Evolutionary conservation across 1,140 invertebrate species (phyloP).

Genomic region (Caerostris darwini): DNA sequence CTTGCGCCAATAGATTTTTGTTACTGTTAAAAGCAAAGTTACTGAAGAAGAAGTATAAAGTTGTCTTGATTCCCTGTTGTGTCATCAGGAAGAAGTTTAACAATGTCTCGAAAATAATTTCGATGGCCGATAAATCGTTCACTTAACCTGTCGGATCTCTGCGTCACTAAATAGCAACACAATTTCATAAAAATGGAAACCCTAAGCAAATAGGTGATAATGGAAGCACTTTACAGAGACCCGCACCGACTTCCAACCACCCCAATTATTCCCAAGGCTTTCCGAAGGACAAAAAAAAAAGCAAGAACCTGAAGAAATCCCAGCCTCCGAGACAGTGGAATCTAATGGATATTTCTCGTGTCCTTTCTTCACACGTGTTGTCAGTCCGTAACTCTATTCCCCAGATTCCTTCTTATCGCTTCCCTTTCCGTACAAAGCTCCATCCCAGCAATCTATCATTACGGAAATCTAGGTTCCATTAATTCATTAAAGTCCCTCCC

Average conservation of each 20-base stretch:
- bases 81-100: background rate
- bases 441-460: constrained; percentile 71
- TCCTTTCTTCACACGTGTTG: constrained; percentile 39
- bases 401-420: constrained; percentile 56
- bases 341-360: constrained; percentile 66
- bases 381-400: constrained; percentile 58
- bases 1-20: no score
- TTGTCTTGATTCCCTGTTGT: background rate
- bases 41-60: background rate
- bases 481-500: constrained; percentile 74
- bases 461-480: constrained; percentile 70
- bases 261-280: constrained; percentile 31
- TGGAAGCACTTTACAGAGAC: constrained; percentile 32
- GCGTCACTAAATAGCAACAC: constrained; percentile 1
- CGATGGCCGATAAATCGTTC: background rate
- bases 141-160: background rate
- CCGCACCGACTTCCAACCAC: background rate
- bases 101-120: background rate
- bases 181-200: constrained; percentile 7
- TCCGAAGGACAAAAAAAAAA: background rate
- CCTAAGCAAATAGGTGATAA: constrained; percentile 25
- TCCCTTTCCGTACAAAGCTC: constrained; percentile 32
- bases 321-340: background rate
- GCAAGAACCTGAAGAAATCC: background rate
- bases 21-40: no score